Evolutionary conservation across 2,113 vertebrate genomes (phyloP), one percentile per base, ranked within the genome.

Genomic region (Cariama cristata): DNA sequence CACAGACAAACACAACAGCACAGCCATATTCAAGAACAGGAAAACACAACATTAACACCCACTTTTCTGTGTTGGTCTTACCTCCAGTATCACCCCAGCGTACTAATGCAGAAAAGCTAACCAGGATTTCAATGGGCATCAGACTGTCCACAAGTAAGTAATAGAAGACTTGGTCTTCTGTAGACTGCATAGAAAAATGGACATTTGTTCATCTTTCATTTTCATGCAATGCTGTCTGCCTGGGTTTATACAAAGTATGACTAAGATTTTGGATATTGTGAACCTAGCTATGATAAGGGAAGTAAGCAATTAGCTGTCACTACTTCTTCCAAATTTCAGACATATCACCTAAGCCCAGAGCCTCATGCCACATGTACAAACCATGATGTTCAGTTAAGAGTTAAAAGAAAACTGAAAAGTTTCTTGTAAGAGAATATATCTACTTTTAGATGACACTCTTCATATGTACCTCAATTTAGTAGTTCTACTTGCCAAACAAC

Each of bases 71-170:
- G 64, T 92, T 97, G 90, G 85, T 95, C 96, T 99, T 98, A 97
- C 99, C 98, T 92, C 79, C 96, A 74, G 85, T 88, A 40, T 98
- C 98, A 90, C 98, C 98, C 99, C 99, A 99, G 79, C 53, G 96
- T 21, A 99, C 97, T 93, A 99, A 91, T 18, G 98, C 98, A 95
- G 99, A 99, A 97, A 99, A 99, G 73, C 98, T 98, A 97, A 99
- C 97, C 92, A 99, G 97, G 28, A 99, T 98, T 97, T 99, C 98
- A 75, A 95, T 97, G 50, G 99, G 98, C 72, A 96, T 98, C 90
- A 98, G 84, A 88, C 98, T 99, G 94, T 99, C 99, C 97, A 99
- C 98, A 94, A 97, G 98, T 52, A 99, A 97, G 94, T 99, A 99
- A 97, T 99, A 98, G 79, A 93, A 96, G 62, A 97, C 95, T 83